Percentiles rank a stretch among this genome's conserved stretches.
Evolutionary conservation across 2,113 vertebrate species (phyloP).

Genomic region (Dolichotis patagonum): DNA sequence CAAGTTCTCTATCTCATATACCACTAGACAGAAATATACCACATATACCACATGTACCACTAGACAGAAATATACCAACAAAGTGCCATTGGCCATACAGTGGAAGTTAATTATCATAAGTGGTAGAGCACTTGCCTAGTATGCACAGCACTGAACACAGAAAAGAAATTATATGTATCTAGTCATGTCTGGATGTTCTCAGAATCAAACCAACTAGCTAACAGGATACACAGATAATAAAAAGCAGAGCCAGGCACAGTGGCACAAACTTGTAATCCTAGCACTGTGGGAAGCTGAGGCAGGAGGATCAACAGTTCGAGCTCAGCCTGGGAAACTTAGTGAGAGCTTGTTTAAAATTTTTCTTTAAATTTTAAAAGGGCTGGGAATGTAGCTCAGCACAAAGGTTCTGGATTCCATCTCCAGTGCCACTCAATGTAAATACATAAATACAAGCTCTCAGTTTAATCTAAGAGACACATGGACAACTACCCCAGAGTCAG

Average conservation of each 20-base stretch:
- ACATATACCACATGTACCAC: no score
- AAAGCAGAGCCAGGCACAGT: background rate
- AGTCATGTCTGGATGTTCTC: slow-evolving; percentile 6
- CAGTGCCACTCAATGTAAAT: background rate
- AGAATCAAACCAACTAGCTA: slow-evolving; percentile 50
- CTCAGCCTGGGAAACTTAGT: background rate
- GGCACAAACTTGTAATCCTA: background rate
- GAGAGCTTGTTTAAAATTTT: background rate
- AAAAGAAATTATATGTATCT: background rate
- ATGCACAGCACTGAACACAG: background rate
- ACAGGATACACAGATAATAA: background rate
- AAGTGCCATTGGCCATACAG: background rate
- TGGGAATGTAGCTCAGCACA: background rate
- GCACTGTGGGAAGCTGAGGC: background rate
- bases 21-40: no score
- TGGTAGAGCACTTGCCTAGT: background rate
- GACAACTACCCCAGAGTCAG: background rate
- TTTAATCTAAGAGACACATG: background rate
- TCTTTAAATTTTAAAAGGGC: background rate
- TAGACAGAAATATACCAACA: slow-evolving; percentile 28
- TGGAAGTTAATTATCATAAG: slow-evolving; percentile 34
- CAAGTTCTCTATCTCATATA: background rate
- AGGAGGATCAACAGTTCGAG: background rate
- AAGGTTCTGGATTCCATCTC: background rate
- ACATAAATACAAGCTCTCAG: background rate